Conservation (phyloP, 2,797 vertebrate genomes). For the Platyrinchus mystaceus region DNA sequence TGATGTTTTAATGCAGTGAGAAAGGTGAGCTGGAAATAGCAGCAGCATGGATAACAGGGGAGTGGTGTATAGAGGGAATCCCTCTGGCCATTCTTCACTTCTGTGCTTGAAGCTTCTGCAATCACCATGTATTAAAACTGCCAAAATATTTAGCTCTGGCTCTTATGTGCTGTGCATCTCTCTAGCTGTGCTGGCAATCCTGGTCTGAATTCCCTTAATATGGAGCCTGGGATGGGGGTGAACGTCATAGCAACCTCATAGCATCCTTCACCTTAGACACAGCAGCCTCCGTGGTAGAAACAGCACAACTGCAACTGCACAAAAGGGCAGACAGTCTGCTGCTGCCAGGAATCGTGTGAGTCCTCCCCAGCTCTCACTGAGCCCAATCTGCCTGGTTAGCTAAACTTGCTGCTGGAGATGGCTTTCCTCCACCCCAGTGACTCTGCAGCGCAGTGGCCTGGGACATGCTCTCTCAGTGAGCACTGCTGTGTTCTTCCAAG, state of each 20-base stretch:
- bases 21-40: neutral
- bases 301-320: neutral
- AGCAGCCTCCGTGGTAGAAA: neutral
- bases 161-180: neutral
- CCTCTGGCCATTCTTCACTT: neutral
- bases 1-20: neutral
- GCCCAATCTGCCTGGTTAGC: neutral
- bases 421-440: neutral
- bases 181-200: neutral
- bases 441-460: neutral
- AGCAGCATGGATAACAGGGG: neutral
- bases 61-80: neutral
- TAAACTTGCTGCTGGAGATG: neutral
- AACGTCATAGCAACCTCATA: neutral
- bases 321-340: neutral
- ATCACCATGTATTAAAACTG: neutral
- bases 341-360: accelerated
- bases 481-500: neutral
- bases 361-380: neutral
- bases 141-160: neutral
- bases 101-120: neutral
- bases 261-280: neutral
- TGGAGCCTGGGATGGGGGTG: neutral
- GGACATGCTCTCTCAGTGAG: accelerated
- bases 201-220: neutral